Conservation (phyloP, 2,113 vertebrate species). For the Zapus hudsonius region DNA sequence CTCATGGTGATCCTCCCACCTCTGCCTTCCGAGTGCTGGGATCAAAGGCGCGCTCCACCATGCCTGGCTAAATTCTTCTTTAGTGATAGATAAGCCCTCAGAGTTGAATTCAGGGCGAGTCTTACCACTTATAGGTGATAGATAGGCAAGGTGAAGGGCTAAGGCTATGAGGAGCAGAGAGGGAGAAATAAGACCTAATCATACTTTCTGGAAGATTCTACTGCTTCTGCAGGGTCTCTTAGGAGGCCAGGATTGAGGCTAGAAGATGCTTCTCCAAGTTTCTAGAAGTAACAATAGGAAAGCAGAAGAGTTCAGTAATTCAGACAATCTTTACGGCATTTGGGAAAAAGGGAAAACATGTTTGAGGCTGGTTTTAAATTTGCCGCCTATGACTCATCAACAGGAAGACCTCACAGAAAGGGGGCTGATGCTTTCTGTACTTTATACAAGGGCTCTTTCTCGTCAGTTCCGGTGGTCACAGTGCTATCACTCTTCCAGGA, state of each 20-base stretch:
- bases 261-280: background rate
- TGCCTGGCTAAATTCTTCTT: too few species aligned
- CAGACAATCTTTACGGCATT: background rate
- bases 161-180: background rate
- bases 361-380: background rate
- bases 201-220: background rate
- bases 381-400: background rate
- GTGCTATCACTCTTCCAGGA: background rate
- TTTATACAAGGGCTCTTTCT: background rate
- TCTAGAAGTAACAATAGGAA: background rate
- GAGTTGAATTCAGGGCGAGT: too few species aligned
- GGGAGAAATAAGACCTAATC: background rate
- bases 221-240: conserved; percentile 2
- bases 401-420: background rate
- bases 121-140: background rate
- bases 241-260: background rate
- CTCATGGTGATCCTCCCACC: too few species aligned
- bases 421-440: background rate
- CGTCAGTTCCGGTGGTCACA: background rate
- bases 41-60: too few species aligned
- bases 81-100: too few species aligned
- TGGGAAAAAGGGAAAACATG: background rate
- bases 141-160: background rate
- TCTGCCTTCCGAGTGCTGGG: too few species aligned
- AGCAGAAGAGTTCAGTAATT: background rate